These are phyloP conservation scores for Anguilla pacifica DNA, from an alignment of 2,797 vertebrate genomes.

Conservation along the genomic window DNA sequence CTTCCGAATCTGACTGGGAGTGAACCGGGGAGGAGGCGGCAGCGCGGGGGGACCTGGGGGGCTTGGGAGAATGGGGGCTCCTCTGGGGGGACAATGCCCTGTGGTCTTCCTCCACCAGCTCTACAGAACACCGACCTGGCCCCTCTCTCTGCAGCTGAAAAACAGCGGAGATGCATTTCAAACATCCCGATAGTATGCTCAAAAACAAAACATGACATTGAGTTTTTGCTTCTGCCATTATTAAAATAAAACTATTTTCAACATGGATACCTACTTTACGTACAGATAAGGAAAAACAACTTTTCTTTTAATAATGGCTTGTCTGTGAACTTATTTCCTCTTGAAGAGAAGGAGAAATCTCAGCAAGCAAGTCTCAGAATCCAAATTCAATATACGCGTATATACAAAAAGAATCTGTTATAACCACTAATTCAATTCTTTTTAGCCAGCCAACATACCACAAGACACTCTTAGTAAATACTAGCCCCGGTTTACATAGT, in stretches of 20 bases:
- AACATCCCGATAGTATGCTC: background rate
- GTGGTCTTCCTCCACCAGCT: conserved; percentile 67
- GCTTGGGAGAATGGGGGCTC: conserved; percentile 59
- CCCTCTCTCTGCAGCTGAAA: conserved; percentile 83
- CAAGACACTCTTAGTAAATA: background rate
- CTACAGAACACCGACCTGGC: conserved; percentile 50
- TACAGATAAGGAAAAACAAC: background rate
- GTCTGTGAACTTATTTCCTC: background rate
- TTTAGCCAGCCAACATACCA: background rate
- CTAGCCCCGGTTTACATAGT: background rate
- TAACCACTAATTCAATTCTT: background rate
- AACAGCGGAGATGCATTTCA: background rate
- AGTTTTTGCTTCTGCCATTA: background rate
- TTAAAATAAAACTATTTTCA: conserved; percentile 1
- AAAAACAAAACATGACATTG: background rate
- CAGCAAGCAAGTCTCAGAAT: background rate
- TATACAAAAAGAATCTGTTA: background rate
- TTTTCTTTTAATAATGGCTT: background rate
- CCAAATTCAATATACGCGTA: background rate
- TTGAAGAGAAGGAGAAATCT: background rate
- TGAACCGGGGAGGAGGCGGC: conserved; percentile 55
- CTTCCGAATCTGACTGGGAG: conserved; percentile 82
- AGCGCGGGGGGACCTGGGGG: conserved; percentile 56
- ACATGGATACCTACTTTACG: background rate
- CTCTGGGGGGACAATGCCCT: conserved; percentile 70